Percentiles rank a stretch among this genome's conserved stretches.
Evolutionary conservation across 2,888 invertebrate species (phyloP).

Genomic region (Chesias legatella): DNA sequence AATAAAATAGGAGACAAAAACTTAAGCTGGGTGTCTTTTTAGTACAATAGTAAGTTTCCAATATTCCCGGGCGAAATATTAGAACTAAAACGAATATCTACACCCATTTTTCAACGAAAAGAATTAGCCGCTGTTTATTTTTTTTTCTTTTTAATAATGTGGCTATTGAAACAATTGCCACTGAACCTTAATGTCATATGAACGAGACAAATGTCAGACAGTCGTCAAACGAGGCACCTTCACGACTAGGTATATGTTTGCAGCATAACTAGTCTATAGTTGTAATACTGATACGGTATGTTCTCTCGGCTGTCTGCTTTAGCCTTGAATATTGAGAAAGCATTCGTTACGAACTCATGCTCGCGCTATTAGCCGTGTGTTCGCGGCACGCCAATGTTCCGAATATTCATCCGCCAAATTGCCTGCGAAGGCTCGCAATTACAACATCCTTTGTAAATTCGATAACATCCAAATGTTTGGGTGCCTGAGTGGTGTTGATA

Average conservation of each 20-base stretch:
- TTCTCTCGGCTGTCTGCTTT: constrained; percentile 50
- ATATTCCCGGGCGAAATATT: too few species aligned
- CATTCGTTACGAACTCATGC: constrained; percentile 41
- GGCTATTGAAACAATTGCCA: too few species aligned
- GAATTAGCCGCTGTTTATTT: too few species aligned
- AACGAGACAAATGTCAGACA: too few species aligned
- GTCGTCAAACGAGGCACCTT: not conserved
- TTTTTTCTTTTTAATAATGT: too few species aligned
- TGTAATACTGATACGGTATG: constrained; percentile 48
- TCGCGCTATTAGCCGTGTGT: constrained; percentile 25
- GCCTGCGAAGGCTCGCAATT: constrained; percentile 39
- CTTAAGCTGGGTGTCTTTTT: too few species aligned
- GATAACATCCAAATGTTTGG: constrained; percentile 21
- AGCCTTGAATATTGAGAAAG: constrained; percentile 59
- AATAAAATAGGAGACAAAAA: too few species aligned
- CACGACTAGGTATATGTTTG: constrained; percentile 1
- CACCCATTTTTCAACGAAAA: too few species aligned
- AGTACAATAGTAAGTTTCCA: too few species aligned
- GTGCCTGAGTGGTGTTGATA: constrained; percentile 16
- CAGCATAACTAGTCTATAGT: constrained; percentile 33
- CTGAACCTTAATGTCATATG: too few species aligned
- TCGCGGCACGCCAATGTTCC: constrained; percentile 40
- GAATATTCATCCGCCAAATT: constrained; percentile 36
- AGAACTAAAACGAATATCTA: too few species aligned
- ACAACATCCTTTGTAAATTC: constrained; percentile 40